Conservation (phyloP, 2,888 invertebrate species). For the Bhutanitis thaidina region DNA sequence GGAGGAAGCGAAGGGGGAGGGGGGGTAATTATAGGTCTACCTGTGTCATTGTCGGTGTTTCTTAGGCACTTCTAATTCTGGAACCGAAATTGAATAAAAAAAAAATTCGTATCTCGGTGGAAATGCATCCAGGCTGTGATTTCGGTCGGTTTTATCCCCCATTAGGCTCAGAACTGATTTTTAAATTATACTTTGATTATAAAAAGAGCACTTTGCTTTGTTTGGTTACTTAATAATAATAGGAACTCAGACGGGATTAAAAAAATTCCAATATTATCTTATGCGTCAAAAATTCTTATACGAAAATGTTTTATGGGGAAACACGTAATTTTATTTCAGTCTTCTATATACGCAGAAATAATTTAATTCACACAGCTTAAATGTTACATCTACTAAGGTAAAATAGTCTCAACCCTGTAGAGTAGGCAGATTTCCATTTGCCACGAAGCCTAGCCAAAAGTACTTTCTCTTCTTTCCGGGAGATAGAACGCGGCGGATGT, state of each 20-base stretch:
- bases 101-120: slow-evolving; percentile 25
- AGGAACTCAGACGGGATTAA: background rate
- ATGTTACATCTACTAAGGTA: too few relatives aligned
- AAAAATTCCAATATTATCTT: background rate
- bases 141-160: slow-evolving; percentile 18
- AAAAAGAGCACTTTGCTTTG: slow-evolving; percentile 7
- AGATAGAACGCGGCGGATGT: too few relatives aligned
- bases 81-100: slow-evolving; percentile 47
- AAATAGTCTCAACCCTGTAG: too few relatives aligned
- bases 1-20: slow-evolving; percentile 37
- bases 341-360: too few relatives aligned
- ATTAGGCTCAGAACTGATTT: slow-evolving; percentile 11
- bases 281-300: too few relatives aligned
- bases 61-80: slow-evolving; percentile 53
- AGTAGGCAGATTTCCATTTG: too few relatives aligned
- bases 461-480: too few relatives aligned
- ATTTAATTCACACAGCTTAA: too few relatives aligned
- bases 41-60: slow-evolving; percentile 74
- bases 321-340: too few relatives aligned
- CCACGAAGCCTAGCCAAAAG: too few relatives aligned
- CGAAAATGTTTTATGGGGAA: too few relatives aligned
- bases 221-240: slow-evolving; percentile 14
- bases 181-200: slow-evolving; percentile 14
- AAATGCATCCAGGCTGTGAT: slow-evolving; percentile 26
- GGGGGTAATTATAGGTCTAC: slow-evolving; percentile 70